Evolutionary conservation across 2,113 vertebrate genomes (phyloP), one percentile per base, ranked within the genome.

Genomic region (Triplophysa tibetana): DNA sequence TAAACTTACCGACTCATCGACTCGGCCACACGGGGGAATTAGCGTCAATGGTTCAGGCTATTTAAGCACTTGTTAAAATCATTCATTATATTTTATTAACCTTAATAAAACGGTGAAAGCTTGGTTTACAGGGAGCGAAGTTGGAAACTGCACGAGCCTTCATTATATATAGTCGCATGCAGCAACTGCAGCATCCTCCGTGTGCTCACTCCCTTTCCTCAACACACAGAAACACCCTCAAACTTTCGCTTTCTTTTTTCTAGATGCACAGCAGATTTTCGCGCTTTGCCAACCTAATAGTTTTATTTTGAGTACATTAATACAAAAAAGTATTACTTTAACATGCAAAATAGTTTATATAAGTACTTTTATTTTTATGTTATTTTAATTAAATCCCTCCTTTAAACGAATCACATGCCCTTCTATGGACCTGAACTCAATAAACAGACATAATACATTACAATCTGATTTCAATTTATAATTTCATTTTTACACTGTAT

Each of bases 1-100:
- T 54, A 62, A 70, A 74, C 78, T 84, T 38, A 84, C 82, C 12
- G 62, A 17, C 14, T 83, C 81, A 75, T 56, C 14, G 45, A 72
- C n/a, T 74, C 66, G 58, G 1, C 43, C 14, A 8, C 75, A 56
- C 52, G 68, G 23, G 19, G 58, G 10, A 14, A 2, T 14, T 8
- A 17, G 5, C 3, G 14, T 50, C 8, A 23, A 19, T 23, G 1
- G 23, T 33, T 38, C n/a, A 70, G 3, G 60, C 12, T 26, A 63
- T 19, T 5, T 29, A 26, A 6, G 21, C 13, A 26, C 23, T 13
- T 63, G 11, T 63, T 10, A 5, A 62, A 72, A 48, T 73, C 50
- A 48, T 19, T n/a, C 16, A 38, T 58, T 13, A 26, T 2, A 4
- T 33, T 9, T 58, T 13, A 45, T 8, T 26, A 24, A 3, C 13